These are phyloP conservation scores for Micrasema longulum DNA, from an alignment of 1,140 invertebrate genomes.

Conservation along the genomic window DNA sequence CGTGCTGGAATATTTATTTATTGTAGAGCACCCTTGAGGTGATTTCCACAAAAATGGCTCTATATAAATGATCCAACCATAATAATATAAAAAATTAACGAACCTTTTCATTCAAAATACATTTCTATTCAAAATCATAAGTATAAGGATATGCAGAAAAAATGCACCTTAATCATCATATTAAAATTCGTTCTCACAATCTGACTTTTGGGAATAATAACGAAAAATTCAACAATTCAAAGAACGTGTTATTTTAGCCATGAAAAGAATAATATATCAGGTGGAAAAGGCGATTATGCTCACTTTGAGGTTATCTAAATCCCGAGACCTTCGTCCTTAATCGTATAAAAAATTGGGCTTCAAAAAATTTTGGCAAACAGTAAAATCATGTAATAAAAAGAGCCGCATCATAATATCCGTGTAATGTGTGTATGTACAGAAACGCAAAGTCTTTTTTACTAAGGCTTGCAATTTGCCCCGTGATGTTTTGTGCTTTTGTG, in stretches of 20 bases:
- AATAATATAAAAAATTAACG: too few relatives aligned
- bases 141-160: too few relatives aligned
- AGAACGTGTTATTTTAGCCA: conserved; percentile 34
- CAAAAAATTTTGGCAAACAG: conserved; percentile 8
- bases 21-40: too few relatives aligned
- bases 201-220: conserved; percentile 5
- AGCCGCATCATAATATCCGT: too few relatives aligned
- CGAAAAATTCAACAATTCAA: conserved; percentile 17
- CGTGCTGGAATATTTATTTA: too few relatives aligned
- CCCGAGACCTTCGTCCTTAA: conserved; percentile 18
- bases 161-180: too few relatives aligned
- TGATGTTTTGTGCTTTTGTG: not conserved
- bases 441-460: not conserved
- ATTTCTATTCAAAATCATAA: too few relatives aligned
- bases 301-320: conserved; percentile 25
- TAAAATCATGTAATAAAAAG: too few relatives aligned
- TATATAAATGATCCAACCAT: too few relatives aligned
- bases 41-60: too few relatives aligned
- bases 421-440: too few relatives aligned
- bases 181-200: conserved; percentile 7
- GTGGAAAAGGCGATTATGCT: conserved; percentile 38
- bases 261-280: conserved; percentile 38
- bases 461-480: not conserved
- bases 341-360: conserved; percentile 16
- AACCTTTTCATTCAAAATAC: too few relatives aligned